Evolutionary conservation across 2,888 invertebrate genomes (phyloP).

Genomic region (Andrena dorsata): DNA sequence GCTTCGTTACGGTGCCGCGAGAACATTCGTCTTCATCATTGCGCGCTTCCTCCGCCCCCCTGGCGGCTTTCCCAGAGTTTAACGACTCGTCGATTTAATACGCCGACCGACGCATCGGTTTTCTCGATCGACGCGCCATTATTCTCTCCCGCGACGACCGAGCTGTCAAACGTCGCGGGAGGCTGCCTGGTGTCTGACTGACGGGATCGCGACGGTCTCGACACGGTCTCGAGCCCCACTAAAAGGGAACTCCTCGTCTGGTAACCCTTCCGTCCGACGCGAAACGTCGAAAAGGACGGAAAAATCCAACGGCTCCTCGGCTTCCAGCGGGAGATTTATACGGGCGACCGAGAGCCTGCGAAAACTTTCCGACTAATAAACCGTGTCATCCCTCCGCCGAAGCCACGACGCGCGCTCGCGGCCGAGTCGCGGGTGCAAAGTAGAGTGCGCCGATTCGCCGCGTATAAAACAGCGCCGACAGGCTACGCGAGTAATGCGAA

Average conservation of each 20-base stretch:
- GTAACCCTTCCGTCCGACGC: not conserved
- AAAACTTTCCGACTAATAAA: slow-evolving; percentile 52
- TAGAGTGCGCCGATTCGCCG: slow-evolving; percentile 33
- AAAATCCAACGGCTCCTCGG: not conserved
- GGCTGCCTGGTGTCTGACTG: no score
- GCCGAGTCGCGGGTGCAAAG: slow-evolving; percentile 29
- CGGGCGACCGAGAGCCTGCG: not conserved
- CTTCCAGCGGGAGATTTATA: not conserved
- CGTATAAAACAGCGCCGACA: slow-evolving; percentile 51
- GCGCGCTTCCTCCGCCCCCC: slow-evolving; percentile 21
- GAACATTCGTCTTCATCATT: slow-evolving; percentile 68
- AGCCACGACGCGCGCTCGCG: slow-evolving; percentile 16
- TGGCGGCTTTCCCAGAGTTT: slow-evolving; percentile 26
- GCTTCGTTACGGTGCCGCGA: slow-evolving; percentile 42
- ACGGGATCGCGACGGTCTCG: no score
- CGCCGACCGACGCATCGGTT: slow-evolving; percentile 8
- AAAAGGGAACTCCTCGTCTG: not conserved
- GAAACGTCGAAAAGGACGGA: not conserved
- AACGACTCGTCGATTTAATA: slow-evolving; percentile 24
- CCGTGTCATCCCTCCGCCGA: not conserved
- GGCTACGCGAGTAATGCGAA: slow-evolving; percentile 57
- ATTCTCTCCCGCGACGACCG: no score
- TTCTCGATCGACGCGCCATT: no score
- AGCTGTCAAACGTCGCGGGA: no score
- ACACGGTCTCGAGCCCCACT: no score